Percentiles rank a stretch among this genome's conserved stretches.
These are phyloP conservation scores for Pao palembangensis DNA, from an alignment of 2,113 vertebrate species.

Conservation along the genomic window DNA sequence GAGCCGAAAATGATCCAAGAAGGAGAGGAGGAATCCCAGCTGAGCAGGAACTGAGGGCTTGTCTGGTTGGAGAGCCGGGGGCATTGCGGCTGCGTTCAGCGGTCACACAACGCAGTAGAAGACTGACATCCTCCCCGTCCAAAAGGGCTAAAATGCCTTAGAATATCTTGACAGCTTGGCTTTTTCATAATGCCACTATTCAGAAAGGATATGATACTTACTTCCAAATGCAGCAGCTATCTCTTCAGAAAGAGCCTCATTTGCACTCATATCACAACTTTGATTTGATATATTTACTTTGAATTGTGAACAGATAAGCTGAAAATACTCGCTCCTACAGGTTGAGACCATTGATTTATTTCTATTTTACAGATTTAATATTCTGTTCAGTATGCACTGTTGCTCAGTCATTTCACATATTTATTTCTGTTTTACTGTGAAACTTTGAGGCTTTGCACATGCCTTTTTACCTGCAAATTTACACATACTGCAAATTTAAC, in stretches of 20 bases:
- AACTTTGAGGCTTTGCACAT: constrained; percentile 40
- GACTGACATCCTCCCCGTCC: constrained; percentile 52
- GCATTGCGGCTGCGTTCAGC: constrained; percentile 44
- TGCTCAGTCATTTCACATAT: constrained; percentile 43
- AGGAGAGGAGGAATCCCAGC: constrained; percentile 16
- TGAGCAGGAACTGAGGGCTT: constrained; percentile 29
- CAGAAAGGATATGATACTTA: constrained; percentile 33
- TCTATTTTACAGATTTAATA: constrained; percentile 32
- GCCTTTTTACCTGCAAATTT: not conserved
- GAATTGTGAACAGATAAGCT: constrained; percentile 19
- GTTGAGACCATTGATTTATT: constrained; percentile 17
- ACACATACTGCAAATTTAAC: constrained; percentile 15
- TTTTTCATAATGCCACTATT: constrained; percentile 51
- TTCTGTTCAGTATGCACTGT: constrained; percentile 46
- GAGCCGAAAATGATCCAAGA: constrained; percentile 38
- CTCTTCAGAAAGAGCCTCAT: constrained; percentile 27
- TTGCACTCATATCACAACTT: constrained; percentile 42
- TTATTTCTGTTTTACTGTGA: constrained; percentile 60
- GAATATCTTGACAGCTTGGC: constrained; percentile 39
- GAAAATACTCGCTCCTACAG: constrained; percentile 21
- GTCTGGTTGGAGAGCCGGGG: constrained; percentile 31
- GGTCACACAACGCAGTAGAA: constrained; percentile 53
- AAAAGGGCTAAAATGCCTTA: constrained; percentile 64
- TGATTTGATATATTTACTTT: constrained; percentile 16
- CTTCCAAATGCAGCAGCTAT: constrained; percentile 40